These are phyloP conservation scores for Caloenas nicobarica DNA, from an alignment of 2,113 vertebrate genomes.

Conservation along the genomic window DNA sequence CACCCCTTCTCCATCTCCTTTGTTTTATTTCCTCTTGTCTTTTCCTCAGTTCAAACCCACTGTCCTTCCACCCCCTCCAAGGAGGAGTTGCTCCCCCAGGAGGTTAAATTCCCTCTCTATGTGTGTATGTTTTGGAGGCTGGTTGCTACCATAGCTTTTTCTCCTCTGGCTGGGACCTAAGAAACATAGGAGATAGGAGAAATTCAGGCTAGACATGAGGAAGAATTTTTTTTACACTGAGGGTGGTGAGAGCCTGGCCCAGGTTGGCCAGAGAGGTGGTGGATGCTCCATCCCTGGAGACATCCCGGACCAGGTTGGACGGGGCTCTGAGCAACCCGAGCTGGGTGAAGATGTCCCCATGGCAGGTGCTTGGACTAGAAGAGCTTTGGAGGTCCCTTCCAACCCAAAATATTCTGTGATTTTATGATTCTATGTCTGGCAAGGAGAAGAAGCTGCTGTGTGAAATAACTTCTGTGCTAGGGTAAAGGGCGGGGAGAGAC, in stretches of 20 bases:
- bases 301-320: no score
- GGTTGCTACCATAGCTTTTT: background rate
- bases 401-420: no score
- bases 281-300: no score
- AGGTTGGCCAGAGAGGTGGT: no score
- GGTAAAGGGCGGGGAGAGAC: background rate
- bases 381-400: no score
- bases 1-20: background rate
- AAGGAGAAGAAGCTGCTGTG: background rate
- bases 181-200: background rate
- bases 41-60: background rate
- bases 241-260: no score
- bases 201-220: no score
- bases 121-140: background rate
- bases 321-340: no score
- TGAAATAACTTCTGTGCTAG: background rate
- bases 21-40: background rate
- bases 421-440: background rate
- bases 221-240: no score
- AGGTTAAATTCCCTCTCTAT: background rate
- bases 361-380: no score
- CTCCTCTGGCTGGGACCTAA: background rate
- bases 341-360: no score
- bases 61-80: background rate
- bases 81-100: fast-evolving